Conservation (phyloP, 2,888 invertebrate genomes). For the Arctia plantaginis region DNA sequence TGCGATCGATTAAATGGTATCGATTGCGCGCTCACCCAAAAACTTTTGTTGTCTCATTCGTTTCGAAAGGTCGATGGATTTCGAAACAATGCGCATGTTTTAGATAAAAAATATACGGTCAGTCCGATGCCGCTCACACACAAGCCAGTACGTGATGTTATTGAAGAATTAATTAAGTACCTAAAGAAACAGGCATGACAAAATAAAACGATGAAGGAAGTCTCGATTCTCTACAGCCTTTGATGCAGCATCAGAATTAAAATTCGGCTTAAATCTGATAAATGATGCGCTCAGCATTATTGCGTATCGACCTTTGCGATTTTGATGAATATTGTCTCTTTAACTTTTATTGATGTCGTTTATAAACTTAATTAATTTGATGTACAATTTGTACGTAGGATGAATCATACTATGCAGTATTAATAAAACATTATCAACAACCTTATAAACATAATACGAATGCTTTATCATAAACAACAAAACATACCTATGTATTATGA, state of each 20-base stretch:
- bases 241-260: conserved; percentile 38
- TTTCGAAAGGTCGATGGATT: conserved; percentile 26
- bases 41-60: conserved; percentile 19
- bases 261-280: conserved; percentile 49
- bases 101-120: conserved; percentile 51
- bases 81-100: conserved; percentile 12
- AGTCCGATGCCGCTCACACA: conserved; percentile 61
- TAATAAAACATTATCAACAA: not conserved
- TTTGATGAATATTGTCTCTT: conserved; percentile 32
- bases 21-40: conserved; percentile 27
- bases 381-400: conserved; percentile 6
- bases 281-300: conserved; percentile 47
- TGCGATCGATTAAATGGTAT: conserved; percentile 31
- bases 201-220: conserved; percentile 56
- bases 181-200: conserved; percentile 51
- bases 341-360: conserved; percentile 40
- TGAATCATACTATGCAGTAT: not conserved
- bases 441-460: not conserved
- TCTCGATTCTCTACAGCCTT: conserved; percentile 52
- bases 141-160: conserved; percentile 70
- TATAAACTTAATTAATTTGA: conserved; percentile 40
- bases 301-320: conserved; percentile 46
- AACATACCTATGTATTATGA: too few species aligned
- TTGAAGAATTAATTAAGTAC: conserved; percentile 74
- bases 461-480: not conserved